Percentiles rank a stretch among this genome's conserved stretches.
phyloP scores from a whole-genome alignment of 2,888 invertebrate genomes.

The Tenthredo notha region DNA sequence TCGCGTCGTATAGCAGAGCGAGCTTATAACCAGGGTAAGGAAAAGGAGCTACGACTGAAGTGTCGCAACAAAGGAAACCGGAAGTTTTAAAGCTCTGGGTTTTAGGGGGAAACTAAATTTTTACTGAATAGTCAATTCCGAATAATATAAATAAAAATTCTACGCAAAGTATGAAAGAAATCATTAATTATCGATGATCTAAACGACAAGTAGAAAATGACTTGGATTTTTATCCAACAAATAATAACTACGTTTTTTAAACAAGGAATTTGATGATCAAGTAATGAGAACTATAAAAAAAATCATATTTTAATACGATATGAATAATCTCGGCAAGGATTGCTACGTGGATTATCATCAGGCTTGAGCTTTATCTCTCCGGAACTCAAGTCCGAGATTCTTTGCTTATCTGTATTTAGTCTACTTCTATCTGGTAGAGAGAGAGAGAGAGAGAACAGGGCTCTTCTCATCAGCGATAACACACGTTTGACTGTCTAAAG shows the following conservation, averaged over 20 bases:
- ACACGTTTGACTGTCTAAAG: conserved; percentile 11
- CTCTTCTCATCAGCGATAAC: conserved; percentile 44
- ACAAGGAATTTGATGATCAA: not conserved
- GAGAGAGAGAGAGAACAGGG: not conserved
- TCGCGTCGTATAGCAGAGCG: not conserved
- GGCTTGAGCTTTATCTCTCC: not conserved
- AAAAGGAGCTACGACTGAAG: conserved; percentile 12
- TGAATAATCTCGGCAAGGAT: not conserved
- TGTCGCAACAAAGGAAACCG: conserved; percentile 45
- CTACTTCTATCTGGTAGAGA: conserved; percentile 25
- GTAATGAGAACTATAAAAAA: not conserved
- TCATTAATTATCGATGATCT: not conserved
- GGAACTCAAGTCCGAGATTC: conserved; percentile 31
- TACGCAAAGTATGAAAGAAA: not conserved
- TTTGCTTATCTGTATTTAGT: conserved; percentile 41
- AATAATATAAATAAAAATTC: not conserved
- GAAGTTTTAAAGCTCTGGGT: not conserved
- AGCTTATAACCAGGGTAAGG: not conserved
- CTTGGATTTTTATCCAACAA: not conserved
- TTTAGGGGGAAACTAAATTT: not conserved
- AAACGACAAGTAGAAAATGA: not conserved
- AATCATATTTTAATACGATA: not conserved
- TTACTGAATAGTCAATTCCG: not conserved
- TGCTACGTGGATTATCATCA: conserved; percentile 27
- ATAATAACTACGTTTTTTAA: not conserved